Conservation (phyloP, 2,888 invertebrate genomes). For the Allacma fusca region DNA sequence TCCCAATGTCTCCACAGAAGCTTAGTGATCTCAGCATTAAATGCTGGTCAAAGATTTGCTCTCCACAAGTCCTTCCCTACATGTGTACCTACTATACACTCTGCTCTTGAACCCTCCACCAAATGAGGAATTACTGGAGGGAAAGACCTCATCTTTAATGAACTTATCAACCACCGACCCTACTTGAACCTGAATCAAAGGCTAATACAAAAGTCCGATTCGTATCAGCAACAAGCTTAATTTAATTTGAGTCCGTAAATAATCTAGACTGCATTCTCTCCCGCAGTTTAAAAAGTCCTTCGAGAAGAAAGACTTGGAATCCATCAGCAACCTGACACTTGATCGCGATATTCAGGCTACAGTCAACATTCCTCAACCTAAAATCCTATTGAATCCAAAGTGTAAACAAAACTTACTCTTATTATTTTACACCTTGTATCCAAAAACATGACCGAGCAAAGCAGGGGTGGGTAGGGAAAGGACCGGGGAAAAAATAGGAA, state of each 20-base stretch:
- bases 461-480: not conserved
- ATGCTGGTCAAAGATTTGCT: not conserved
- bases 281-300: not conserved
- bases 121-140: conserved; percentile 2
- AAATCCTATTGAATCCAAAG: not conserved
- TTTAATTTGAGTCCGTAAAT: conserved; percentile 11
- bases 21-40: not conserved
- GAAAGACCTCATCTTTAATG: not conserved
- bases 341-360: not conserved
- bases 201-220: not conserved
- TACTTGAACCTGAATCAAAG: not conserved
- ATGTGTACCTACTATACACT: too few relatives aligned
- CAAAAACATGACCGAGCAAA: not conserved
- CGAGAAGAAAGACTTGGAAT: not conserved
- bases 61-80: not conserved
- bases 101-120: not conserved
- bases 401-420: not conserved
- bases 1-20: conserved; percentile 17
- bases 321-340: not conserved
- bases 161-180: not conserved
- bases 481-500: not conserved
- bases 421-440: conserved; percentile 19
- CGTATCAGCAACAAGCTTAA: not conserved
- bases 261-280: not conserved
- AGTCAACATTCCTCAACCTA: not conserved